These are phyloP conservation scores for Alviniconcha marisindica DNA, from an alignment of 1,140 invertebrate genomes.

Conservation along the genomic window DNA sequence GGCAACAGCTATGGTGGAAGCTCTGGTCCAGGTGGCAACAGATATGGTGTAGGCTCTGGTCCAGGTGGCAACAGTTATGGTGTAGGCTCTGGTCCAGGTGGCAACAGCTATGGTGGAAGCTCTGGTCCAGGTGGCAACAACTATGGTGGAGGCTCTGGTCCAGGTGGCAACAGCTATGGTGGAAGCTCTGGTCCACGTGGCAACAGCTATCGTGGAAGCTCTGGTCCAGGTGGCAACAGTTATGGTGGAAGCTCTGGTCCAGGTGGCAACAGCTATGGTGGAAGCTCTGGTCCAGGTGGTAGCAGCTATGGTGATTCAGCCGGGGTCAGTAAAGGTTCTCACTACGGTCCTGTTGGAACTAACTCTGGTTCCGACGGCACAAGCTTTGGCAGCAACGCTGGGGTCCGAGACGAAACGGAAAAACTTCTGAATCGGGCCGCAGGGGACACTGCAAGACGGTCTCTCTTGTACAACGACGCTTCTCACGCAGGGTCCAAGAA, in stretches of 20 bases:
- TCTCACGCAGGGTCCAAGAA: no score
- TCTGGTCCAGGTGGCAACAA: constrained; percentile 5
- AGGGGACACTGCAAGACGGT: no score
- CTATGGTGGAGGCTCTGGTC: background rate
- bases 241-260: background rate
- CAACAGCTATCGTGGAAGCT: background rate
- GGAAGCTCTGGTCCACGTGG: background rate
- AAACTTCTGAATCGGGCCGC: no score
- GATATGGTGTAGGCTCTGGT: background rate
- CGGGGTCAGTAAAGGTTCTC: background rate
- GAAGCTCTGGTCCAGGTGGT: background rate
- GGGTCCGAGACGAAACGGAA: background rate
- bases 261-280: background rate
- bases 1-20: constrained; percentile 8
- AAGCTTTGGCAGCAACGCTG: background rate
- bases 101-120: constrained; percentile 4
- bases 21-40: background rate
- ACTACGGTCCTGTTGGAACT: background rate
- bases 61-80: constrained; percentile 1
- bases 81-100: background rate
- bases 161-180: constrained; percentile 9
- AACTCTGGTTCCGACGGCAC: background rate
- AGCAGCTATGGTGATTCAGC: no score
- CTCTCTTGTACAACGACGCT: no score
- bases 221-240: background rate